Base-by-base conservation (phyloP, 1,140 invertebrate genomes). In the Aphidius gifuensis region DNA sequence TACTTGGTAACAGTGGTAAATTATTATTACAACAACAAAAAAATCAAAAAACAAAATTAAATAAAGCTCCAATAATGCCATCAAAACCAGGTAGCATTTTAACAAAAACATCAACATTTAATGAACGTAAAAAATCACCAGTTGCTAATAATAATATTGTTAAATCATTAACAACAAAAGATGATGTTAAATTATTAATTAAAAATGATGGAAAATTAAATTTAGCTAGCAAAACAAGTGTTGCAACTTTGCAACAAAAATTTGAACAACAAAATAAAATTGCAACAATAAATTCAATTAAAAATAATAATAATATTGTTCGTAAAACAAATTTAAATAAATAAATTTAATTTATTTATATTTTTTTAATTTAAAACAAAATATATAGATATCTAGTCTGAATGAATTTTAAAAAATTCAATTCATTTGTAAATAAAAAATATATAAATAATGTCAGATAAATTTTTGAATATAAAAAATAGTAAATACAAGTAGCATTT, bases 1-100 rank as follows among this genome's bases (percentile, higher is more conserved):
- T 64, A 3, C 60, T 83, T 5, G 74, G 74, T 1, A 64, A 64
- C 23, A 78, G 72, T 54, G 53, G 61, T 1, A 75, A 72, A 59
- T 68, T 64, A 6, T 9, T 62, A 6, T 23, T 21, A 60, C 55
- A 6, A 59, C 32, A n/a, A 74, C 72, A 40, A 65, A 62, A 3
- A 56, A 70, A 3, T 58, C 72, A 5, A 66, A 49, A 49, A 49
- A 49, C 16, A n/a, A n/a, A 49, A n/a, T 11, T 11, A 6, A 6
- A 6, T 9, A 6, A 49, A 49, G 2, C 1, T n/a, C 47, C 11
- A 21, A 11, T 6, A 49, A 49, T 11, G 21, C n/a, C 21, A 49
- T 9, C 21, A n/a, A 11, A 5, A 21, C 49, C 11, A 23, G 38
- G 9, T 39, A 6, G 6, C 8, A 39, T n/a, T 4, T 32, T 16